These are phyloP conservation scores for Toxotes chatareus DNA, from an alignment of 2,113 vertebrate species.

Conservation along the genomic window DNA sequence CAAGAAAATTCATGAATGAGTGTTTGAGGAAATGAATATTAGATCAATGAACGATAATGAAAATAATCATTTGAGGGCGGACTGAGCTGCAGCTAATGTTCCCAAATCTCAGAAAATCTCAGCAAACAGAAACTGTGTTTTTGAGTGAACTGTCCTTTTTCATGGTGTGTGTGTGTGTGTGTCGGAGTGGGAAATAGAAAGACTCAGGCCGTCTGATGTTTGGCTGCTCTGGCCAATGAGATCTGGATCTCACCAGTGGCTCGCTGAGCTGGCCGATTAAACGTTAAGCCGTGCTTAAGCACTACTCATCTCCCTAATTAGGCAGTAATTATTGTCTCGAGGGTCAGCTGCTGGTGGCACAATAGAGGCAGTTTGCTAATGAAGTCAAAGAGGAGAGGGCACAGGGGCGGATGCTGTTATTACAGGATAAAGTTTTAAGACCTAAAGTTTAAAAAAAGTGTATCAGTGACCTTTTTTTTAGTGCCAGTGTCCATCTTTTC, in stretches of 20 bases:
- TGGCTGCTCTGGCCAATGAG: constrained; percentile 25
- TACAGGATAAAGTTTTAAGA: not conserved
- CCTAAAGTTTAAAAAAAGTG: not conserved
- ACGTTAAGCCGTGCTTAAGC: constrained; percentile 76
- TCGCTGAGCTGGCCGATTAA: constrained; percentile 64
- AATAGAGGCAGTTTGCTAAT: constrained; percentile 39
- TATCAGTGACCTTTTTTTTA: not conserved
- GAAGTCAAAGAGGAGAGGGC: constrained; percentile 11
- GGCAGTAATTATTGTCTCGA: constrained; percentile 77
- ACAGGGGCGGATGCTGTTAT: not conserved
- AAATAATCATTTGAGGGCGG: not conserved
- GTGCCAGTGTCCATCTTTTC: not conserved
- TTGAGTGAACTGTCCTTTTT: not conserved
- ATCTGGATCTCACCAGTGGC: constrained; percentile 50
- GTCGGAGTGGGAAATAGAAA: not conserved
- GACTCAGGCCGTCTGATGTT: not conserved
- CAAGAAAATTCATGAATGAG: not conserved
- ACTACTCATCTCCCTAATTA: constrained; percentile 83
- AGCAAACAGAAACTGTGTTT: not conserved
- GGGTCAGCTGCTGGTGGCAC: constrained; percentile 54
- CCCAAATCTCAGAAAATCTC: not conserved
- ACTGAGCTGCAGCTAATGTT: not conserved
- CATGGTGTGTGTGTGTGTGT: not conserved
- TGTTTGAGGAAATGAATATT: not conserved
- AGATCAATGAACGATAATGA: not conserved